These are phyloP conservation scores for Calidris pugnax DNA, from an alignment of 2,113 vertebrate genomes.

Conservation along the genomic window DNA sequence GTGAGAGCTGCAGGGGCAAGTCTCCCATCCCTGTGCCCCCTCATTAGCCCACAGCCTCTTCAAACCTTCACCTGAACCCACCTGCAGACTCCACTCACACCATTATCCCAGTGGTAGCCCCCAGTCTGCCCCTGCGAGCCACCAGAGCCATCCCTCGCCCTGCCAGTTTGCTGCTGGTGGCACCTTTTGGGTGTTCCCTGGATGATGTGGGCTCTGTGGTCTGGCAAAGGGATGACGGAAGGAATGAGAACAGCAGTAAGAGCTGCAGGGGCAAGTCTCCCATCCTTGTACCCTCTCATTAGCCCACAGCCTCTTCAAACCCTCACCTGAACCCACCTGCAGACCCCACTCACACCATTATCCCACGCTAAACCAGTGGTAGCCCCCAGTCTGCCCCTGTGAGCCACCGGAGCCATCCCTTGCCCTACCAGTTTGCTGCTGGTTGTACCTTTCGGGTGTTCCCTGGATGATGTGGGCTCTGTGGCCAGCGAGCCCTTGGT, in stretches of 20 bases:
- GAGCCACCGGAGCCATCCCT: not conserved
- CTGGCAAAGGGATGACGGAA: not conserved
- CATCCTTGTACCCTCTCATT: fast-evolving
- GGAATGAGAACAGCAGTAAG: not conserved
- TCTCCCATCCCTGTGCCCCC: not conserved
- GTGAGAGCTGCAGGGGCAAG: not conserved
- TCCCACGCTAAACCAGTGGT: too few relatives aligned
- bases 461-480: too few relatives aligned
- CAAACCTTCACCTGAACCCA: not conserved
- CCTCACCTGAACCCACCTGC: not conserved
- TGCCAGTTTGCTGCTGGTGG: not conserved
- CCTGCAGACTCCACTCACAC: not conserved
- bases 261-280: not conserved
- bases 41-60: fast-evolving
- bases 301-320: not conserved
- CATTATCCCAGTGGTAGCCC: too few relatives aligned
- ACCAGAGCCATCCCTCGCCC: not conserved
- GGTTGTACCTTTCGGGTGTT: too few relatives aligned
- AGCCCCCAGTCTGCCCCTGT: not conserved
- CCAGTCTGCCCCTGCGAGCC: not conserved
- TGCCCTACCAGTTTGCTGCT: not conserved
- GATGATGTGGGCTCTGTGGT: too few relatives aligned
- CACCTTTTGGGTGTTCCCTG: not conserved
- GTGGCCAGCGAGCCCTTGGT: too few relatives aligned
- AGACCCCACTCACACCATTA: not conserved